phyloP scores from a whole-genome alignment of 2,888 invertebrate species.

The Eupithecia pulchellata region DNA sequence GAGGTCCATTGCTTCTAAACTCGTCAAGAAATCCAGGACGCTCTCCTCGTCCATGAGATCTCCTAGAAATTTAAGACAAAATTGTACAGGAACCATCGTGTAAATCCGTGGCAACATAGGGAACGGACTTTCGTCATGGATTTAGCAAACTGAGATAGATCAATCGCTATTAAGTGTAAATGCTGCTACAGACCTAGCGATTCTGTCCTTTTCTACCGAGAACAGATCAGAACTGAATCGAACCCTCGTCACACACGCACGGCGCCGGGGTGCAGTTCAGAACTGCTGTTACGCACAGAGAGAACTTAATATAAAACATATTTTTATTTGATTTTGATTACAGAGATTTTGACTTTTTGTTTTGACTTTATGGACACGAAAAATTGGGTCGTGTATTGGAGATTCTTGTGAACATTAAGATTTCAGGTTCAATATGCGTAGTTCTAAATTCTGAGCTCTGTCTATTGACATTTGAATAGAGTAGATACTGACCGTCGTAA shows the following conservation, averaged over 20 bases:
- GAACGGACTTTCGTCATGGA: background rate
- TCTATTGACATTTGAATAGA: background rate
- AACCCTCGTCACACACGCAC: too few species aligned
- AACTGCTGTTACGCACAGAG: background rate
- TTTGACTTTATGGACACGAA: background rate
- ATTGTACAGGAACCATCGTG: background rate
- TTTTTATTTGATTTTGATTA: too few species aligned
- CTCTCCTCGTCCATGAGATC: conserved; percentile 98
- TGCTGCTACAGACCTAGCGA: too few species aligned
- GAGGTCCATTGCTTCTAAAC: conserved; percentile 97
- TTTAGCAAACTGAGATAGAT: background rate
- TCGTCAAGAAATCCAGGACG: conserved; percentile 96
- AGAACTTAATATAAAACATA: too few species aligned
- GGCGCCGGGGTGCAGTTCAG: too few species aligned
- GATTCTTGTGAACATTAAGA: background rate
- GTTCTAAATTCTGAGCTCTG: background rate
- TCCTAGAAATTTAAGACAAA: conserved; percentile 82
- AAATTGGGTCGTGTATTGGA: background rate
- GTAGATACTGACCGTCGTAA: conserved; percentile 90
- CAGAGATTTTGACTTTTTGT: background rate
- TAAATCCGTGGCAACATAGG: background rate
- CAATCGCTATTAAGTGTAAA: background rate
- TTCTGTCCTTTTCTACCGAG: too few species aligned
- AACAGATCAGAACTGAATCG: too few species aligned
- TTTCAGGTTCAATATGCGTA: background rate